Evolutionary conservation across 2,888 invertebrate species (phyloP).

Genomic region (Xestia c-nigrum): DNA sequence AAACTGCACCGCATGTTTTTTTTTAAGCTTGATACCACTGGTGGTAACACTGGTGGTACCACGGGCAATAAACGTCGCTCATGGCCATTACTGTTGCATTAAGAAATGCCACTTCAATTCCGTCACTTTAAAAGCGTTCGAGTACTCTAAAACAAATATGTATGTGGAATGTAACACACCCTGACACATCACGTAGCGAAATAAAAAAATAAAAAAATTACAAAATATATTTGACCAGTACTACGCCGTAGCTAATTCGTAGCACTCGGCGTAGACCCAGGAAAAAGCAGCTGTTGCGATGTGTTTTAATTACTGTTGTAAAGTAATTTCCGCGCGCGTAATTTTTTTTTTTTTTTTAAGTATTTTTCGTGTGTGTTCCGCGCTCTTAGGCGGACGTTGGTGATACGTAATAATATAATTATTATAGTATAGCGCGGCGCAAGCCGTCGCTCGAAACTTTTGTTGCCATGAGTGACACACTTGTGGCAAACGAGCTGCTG

Average conservation of each 20-base stretch:
- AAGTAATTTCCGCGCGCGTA: constrained; percentile 19
- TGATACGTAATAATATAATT: too few species aligned
- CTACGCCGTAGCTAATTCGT: constrained; percentile 64
- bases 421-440: too few species aligned
- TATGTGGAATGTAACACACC: not conserved
- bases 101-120: not conserved
- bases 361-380: too few species aligned
- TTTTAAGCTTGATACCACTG: too few species aligned
- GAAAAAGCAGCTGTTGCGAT: constrained; percentile 16
- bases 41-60: too few species aligned
- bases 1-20: too few species aligned
- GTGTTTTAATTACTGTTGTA: constrained; percentile 7
- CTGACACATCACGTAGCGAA: not conserved
- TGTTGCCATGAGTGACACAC: too few species aligned
- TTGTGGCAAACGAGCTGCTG: too few species aligned
- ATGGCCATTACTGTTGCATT: not conserved
- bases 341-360: too few species aligned
- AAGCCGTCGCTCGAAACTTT: too few species aligned
- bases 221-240: constrained; percentile 7
- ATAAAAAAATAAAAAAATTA: not conserved
- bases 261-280: constrained; percentile 60
- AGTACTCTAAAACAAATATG: not conserved
- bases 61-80: not conserved
- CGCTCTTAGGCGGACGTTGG: too few species aligned
- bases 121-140: not conserved